Percentiles rank a stretch among this genome's conserved stretches.
Evolutionary conservation across 1,140 invertebrate species (phyloP).

Genomic region (Drosophila kikkawai): DNA sequence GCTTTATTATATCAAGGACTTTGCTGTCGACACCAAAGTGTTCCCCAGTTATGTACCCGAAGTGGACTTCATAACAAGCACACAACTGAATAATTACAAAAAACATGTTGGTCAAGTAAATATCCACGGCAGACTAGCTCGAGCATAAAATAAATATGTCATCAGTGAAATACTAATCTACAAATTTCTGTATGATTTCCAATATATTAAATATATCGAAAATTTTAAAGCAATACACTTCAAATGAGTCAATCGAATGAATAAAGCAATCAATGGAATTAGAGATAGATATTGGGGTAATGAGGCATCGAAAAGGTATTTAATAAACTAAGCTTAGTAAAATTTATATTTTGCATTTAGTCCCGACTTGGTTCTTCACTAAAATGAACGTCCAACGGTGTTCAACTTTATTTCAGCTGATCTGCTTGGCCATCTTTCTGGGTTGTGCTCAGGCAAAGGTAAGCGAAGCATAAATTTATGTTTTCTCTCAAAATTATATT

Average conservation of each 20-base stretch:
- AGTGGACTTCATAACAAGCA: neutral
- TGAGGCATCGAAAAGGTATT: neutral
- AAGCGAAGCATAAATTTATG: neutral
- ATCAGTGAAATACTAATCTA: neutral
- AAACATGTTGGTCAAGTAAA: neutral
- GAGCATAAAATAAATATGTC: neutral
- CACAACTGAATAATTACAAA: neutral
- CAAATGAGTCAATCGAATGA: neutral
- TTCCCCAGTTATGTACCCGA: conserved; percentile 1
- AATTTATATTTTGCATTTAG: neutral
- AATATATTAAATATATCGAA: neutral
- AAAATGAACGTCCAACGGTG: neutral
- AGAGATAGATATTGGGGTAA: neutral
- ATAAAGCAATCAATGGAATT: neutral
- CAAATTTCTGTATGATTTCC: neutral
- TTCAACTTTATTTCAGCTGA: neutral
- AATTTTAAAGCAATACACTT: neutral
- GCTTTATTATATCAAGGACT: neutral
- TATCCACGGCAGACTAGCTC: neutral
- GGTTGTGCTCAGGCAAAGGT: neutral
- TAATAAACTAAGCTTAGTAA: neutral
- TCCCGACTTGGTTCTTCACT: neutral
- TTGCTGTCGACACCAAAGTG: neutral
- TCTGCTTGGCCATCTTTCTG: neutral
- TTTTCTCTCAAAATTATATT: neutral